Base-by-base conservation (phyloP, 2,888 invertebrate genomes). In the Zygaena filipendulae region DNA sequence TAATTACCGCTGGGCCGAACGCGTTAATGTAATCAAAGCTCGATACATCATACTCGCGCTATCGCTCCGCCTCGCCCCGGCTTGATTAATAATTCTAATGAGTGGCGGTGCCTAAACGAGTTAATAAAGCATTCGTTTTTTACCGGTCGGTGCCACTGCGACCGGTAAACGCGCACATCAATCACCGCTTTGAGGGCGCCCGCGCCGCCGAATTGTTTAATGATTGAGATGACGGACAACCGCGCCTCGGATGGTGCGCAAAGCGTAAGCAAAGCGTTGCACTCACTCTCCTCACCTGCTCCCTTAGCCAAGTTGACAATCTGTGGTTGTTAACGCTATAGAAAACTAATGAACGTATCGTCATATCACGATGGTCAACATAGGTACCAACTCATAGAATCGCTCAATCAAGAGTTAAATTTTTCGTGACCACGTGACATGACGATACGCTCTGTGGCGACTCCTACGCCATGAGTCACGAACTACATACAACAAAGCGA, bases 11-110 rank as follows among this genome's bases (percentile, higher is more conserved):
- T 50, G n/a, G 49, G 52, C 50, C 57, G 58, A 61, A 59, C 57
- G 64, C 64, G 72, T 71, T 79, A 79, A 75, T 75, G 70, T 74
- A 77, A 79, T 79, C 75, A 79, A 77, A 77, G 68, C 59, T 70
- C 74, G 63, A 75, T 75, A 70, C 75, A 77, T 77, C 79, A 75
- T 68, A 67, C 66, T 64, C 58, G 63, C 58, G 50, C 71, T 71
- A 74, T 74, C 69, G 66, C 67, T 51, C 68, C 67, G 67, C 68
- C 70, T 70, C 58, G 62, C 50, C 74, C 69, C 58, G 62, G 50
- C 74, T 79, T 77, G 75, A 79, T 77, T 79, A 75, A 79, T 77
- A 75, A 62, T 72, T 71, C 68, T 75, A 77, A 75, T 77, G 77
- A 77, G 75, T 69, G 71, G 64, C 69, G 74, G 67, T 74, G 74